Evolutionary conservation across 2,888 invertebrate genomes (phyloP).

Genomic region (Dascillus cervinus): DNA sequence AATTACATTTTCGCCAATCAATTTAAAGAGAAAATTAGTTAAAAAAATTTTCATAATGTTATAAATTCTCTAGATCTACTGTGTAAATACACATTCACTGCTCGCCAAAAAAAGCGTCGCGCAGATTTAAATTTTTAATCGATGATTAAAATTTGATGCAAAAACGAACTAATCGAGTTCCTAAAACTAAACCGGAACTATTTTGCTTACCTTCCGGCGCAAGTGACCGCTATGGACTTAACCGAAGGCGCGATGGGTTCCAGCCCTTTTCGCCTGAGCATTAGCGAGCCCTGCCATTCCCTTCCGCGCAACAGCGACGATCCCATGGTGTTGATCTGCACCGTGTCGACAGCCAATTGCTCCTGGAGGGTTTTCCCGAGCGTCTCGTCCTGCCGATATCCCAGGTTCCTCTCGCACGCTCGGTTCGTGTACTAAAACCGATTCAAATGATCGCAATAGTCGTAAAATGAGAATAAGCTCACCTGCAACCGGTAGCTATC

Average conservation of each 20-base stretch:
- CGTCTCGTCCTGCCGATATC: conserved; percentile 59
- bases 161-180: too few species aligned
- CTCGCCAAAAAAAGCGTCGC: too few species aligned
- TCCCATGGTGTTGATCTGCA: conserved; percentile 51
- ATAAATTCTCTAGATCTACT: too few species aligned
- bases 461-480: conserved; percentile 23
- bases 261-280: conserved; percentile 67
- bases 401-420: conserved; percentile 75
- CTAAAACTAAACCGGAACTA: too few species aligned
- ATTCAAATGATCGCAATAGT: too few species aligned
- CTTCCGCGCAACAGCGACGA: conserved; percentile 57
- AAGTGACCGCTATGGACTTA: conserved; percentile 68
- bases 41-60: too few species aligned
- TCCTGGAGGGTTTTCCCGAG: conserved; percentile 54
- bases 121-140: too few species aligned
- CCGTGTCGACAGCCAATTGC: conserved; percentile 39
- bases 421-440: conserved; percentile 77
- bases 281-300: conserved; percentile 71
- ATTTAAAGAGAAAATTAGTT: too few species aligned
- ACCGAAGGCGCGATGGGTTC: conserved; percentile 67
- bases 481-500: conserved; percentile 77
- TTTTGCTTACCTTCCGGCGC: conserved; percentile 50
- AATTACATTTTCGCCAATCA: too few species aligned
- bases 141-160: too few species aligned
- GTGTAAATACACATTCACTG: too few species aligned